Base-by-base conservation (phyloP, 2,888 invertebrate genomes). In the Osmoderma eremita region DNA sequence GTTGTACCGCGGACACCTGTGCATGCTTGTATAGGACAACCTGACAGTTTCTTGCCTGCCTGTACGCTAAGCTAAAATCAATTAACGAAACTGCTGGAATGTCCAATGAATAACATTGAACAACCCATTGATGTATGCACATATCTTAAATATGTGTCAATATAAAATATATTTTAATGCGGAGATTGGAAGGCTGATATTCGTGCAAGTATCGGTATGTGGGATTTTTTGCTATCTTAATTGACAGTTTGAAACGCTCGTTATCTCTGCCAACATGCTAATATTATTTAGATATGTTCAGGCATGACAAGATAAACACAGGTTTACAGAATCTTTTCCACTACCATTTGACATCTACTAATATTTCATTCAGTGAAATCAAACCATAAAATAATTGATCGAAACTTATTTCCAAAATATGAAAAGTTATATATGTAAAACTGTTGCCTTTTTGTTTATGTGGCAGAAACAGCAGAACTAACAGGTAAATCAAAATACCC, bases 1-100 rank as follows among this genome's bases (percentile, higher is more conserved):
- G 58, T 41, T n/a, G 45, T 45, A 30, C 15, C n/a, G 63, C 38
- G 51, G 39, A 63, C 58, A 61, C 58, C 58, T 61, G 58, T 61
- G 58, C 58, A 45, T 45, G 17, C 45, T 45, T 18, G 15, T 20
- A 20, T 30, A 48, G 30, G 15, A 61, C 10, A 41, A 5, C 30
- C 42, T 30, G 30, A 18, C 41, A 36, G 45, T 61, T 8, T 45
- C 45, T 24, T 48, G 45, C 48, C 20, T 48, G 10, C n/a, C 45
- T 45, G n/a, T 61, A 45, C 20, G 20, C 17, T 17, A 3, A n/a
- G 18, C 17, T 45, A 18, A 61, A 61, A 61, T 61, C 58, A 61
- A 61, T 61, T 61, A 61, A 38, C 53, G 18, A 38, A 36, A 53
- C 38, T 38, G 10, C 38, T 15, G 53, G 18, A 53, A 38, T 17